Conservation (phyloP, 2,113 vertebrate species). For the Urocynchramus pylzowi region DNA sequence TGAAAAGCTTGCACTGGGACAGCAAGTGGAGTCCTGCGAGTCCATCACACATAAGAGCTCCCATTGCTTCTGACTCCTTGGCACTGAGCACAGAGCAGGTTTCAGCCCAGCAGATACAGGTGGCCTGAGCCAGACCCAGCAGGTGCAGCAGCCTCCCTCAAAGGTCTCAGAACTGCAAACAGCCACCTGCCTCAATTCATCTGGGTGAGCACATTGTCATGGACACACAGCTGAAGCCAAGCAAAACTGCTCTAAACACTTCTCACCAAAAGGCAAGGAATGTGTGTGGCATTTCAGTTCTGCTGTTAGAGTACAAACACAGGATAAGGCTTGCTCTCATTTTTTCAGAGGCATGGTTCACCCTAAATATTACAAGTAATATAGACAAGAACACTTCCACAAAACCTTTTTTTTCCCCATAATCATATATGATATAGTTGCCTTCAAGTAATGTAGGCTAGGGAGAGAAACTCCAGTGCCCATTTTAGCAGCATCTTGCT, state of each 20-base stretch:
- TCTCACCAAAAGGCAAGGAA: neutral
- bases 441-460: neutral
- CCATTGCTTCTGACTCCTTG: neutral
- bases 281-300: neutral
- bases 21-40: neutral
- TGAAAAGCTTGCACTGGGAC: neutral
- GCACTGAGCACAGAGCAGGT: neutral
- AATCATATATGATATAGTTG: rapidly evolving
- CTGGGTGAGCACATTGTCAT: neutral
- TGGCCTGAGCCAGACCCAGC: neutral
- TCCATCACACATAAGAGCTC: neutral
- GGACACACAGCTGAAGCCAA: neutral
- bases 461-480: neutral
- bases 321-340: neutral
- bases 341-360: neutral
- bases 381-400: neutral
- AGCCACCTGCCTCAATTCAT: neutral
- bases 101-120: neutral
- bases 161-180: neutral
- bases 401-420: neutral
- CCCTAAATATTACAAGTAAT: neutral
- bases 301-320: neutral
- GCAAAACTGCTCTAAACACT: neutral
- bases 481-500: neutral
- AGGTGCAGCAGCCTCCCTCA: neutral